Conservation (phyloP, 2,797 vertebrate genomes). For the Crenuchus spilurus region DNA sequence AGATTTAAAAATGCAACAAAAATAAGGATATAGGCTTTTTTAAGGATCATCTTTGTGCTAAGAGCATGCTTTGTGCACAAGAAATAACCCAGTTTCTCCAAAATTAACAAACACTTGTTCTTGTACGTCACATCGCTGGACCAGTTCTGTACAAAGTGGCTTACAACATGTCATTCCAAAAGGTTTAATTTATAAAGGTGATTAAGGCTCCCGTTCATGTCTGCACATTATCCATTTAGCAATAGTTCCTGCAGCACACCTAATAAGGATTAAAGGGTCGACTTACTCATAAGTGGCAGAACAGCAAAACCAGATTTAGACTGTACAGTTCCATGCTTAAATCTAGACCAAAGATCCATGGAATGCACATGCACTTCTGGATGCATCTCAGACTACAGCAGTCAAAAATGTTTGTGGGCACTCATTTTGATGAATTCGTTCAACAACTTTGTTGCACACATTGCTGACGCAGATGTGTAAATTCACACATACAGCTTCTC, state of each 20-base stretch:
- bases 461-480: no score
- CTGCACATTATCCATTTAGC: slow-evolving; percentile 20
- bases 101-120: not conserved
- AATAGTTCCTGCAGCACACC: slow-evolving; percentile 32
- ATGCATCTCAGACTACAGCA: no score
- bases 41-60: no score
- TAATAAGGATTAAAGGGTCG: slow-evolving; percentile 61
- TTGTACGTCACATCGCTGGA: not conserved
- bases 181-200: slow-evolving; percentile 42
- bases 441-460: no score
- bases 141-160: slow-evolving; percentile 43
- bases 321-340: slow-evolving; percentile 59
- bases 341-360: slow-evolving; percentile 61
- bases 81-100: not conserved
- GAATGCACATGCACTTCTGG: slow-evolving; percentile 28
- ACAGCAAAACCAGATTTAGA: slow-evolving; percentile 65
- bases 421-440: no score
- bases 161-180: slow-evolving; percentile 54
- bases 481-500: no score
- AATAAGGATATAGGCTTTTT: no score
- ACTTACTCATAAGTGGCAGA: slow-evolving; percentile 61
- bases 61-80: no score
- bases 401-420: no score
- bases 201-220: slow-evolving; percentile 48
- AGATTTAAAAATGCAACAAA: no score